A percentile compares a stretch with the other conserved stretches of the same genome.
These are phyloP conservation scores for Cataglyphis rosenhaueri DNA, from an alignment of 2,888 invertebrate species.

Conservation along the genomic window DNA sequence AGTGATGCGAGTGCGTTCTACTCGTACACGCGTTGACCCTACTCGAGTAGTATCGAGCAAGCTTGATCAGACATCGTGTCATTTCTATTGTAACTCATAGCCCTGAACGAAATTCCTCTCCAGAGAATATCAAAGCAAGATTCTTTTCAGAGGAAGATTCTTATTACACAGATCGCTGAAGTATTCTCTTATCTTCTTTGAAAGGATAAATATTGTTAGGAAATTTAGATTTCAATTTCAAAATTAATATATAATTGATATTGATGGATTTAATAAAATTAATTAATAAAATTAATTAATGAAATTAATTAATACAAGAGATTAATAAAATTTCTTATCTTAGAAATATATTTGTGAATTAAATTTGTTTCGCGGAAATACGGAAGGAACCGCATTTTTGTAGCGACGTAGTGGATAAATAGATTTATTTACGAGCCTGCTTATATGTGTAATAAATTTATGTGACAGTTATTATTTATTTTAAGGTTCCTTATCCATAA, in stretches of 20 bases:
- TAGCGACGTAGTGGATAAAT: not conserved
- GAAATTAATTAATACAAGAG: too few species aligned
- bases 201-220: not conserved
- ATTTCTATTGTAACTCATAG: not conserved
- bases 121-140: not conserved
- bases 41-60: slow-evolving; percentile 58
- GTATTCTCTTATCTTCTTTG: not conserved
- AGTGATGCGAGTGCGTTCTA: slow-evolving; percentile 59
- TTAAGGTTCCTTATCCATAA: not conserved
- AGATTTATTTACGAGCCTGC: not conserved
- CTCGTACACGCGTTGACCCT: slow-evolving; percentile 51
- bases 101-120: not conserved
- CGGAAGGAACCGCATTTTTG: too few species aligned
- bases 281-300: too few species aligned
- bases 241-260: not conserved
- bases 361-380: not conserved
- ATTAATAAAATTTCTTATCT: not conserved
- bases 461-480: not conserved
- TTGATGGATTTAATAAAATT: not conserved
- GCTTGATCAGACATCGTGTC: slow-evolving; percentile 48
- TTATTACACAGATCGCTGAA: not conserved
- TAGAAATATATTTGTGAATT: not conserved
- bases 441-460: not conserved
- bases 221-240: not conserved
- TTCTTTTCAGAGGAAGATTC: not conserved